These are phyloP conservation scores for Exephanes ischioxanthus DNA, from an alignment of 2,888 invertebrate species.

Conservation along the genomic window DNA sequence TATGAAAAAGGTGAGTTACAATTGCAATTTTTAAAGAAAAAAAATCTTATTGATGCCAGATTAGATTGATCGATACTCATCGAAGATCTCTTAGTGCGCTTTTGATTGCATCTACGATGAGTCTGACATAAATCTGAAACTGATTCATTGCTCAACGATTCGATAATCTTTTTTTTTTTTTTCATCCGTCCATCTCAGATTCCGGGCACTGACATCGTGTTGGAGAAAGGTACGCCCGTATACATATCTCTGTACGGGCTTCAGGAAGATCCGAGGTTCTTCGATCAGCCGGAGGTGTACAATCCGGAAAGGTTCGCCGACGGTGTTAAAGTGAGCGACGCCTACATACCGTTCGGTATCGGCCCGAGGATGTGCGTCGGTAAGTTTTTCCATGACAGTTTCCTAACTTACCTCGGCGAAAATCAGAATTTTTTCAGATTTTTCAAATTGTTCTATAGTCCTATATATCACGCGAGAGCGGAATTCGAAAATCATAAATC, in stretches of 20 bases:
- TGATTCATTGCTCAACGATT: too few species aligned
- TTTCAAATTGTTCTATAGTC: too few species aligned
- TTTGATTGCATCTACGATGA: too few species aligned
- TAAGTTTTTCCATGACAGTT: constrained; percentile 49
- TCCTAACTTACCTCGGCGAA: too few species aligned
- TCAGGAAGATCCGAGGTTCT: constrained; percentile 77
- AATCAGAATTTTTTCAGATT: too few species aligned
- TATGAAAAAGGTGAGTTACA: too few species aligned
- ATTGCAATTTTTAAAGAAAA: background rate
- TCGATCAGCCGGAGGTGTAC: constrained; percentile 74
- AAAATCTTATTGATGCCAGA: background rate
- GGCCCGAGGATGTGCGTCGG: constrained; percentile 79
- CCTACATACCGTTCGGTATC: constrained; percentile 80
- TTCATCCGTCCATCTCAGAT: constrained; percentile 70
- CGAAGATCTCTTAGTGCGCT: too few species aligned
- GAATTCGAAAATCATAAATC: too few species aligned
- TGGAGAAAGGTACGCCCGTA: constrained; percentile 80
- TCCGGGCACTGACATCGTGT: constrained; percentile 77
- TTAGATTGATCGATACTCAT: too few species aligned
- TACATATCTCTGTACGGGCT: constrained; percentile 80
- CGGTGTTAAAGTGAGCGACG: constrained; percentile 74
- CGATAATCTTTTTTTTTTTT: too few species aligned
- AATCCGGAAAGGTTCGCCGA: constrained; percentile 78
- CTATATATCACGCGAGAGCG: too few species aligned
- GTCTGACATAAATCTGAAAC: too few species aligned